phyloP scores from a whole-genome alignment of 2,888 invertebrate genomes.

The Entomobrya proxima region DNA sequence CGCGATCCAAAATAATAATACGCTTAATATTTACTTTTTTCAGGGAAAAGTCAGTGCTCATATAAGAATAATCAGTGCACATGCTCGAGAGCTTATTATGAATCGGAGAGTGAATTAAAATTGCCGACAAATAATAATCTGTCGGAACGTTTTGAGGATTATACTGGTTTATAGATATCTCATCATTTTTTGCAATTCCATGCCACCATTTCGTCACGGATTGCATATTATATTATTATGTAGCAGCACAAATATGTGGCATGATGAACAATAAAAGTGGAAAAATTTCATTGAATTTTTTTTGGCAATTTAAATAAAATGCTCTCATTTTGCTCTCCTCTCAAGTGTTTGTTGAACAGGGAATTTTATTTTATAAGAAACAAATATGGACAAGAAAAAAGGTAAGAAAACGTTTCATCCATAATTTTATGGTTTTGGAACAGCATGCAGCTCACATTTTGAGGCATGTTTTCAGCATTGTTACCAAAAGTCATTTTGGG shows the following conservation, averaged over 20 bases:
- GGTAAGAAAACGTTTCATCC: slow-evolving; percentile 2
- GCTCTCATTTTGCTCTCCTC: neutral
- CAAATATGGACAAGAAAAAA: neutral
- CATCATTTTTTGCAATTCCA: slow-evolving; percentile 59
- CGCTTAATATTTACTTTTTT: slow-evolving; percentile 42
- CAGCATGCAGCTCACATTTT: slow-evolving; percentile 50
- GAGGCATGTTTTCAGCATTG: slow-evolving; percentile 48
- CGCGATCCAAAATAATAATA: neutral
- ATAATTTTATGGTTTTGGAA: slow-evolving; percentile 46
- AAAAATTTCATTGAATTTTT: neutral
- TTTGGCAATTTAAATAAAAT: neutral
- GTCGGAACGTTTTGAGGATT: slow-evolving; percentile 60
- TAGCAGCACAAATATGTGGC: neutral
- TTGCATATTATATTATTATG: no score
- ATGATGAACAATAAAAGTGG: neutral
- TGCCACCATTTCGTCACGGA: slow-evolving; percentile 42
- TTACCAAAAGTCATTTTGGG: slow-evolving; percentile 41
- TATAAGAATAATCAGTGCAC: slow-evolving; percentile 37
- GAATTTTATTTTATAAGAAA: neutral
- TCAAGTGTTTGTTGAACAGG: neutral
- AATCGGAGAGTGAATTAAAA: slow-evolving; percentile 54
- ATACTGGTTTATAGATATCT: slow-evolving; percentile 59
- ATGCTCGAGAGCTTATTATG: neutral
- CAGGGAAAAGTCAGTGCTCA: slow-evolving; percentile 27
- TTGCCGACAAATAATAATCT: slow-evolving; percentile 64